Evolutionary conservation across 1,140 invertebrate species (phyloP).

Genomic region (Scaptomyza montana): DNA sequence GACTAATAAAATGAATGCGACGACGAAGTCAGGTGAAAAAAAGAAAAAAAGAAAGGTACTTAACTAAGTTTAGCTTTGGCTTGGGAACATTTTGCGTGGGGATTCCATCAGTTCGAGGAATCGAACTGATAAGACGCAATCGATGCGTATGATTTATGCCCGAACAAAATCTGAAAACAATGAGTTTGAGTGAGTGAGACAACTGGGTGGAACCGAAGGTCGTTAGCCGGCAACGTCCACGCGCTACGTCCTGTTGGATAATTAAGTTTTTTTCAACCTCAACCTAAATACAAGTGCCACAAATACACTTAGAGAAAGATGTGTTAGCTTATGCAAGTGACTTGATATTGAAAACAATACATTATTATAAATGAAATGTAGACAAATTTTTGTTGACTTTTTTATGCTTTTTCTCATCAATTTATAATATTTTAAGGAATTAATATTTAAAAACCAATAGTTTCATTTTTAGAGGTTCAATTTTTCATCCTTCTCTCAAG

Average conservation of each 20-base stretch:
- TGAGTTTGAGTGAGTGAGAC: background rate
- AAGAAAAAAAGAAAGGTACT: constrained; percentile 21
- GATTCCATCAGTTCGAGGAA: constrained; percentile 18
- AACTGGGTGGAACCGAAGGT: constrained; percentile 23
- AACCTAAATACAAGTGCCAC: constrained; percentile 2
- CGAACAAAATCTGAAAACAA: constrained; percentile 17
- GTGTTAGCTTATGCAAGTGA: too few relatives aligned
- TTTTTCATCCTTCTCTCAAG: too few relatives aligned
- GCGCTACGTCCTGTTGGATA: constrained; percentile 35
- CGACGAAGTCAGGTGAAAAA: constrained; percentile 32
- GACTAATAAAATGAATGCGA: constrained; percentile 55
- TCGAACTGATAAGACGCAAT: constrained; percentile 53
- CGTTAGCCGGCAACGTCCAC: constrained; percentile 40
- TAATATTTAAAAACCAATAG: too few relatives aligned
- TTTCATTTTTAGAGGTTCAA: too few relatives aligned
- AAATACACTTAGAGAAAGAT: background rate
- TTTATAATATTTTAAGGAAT: too few relatives aligned
- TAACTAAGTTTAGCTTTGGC: background rate
- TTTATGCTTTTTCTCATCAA: too few relatives aligned
- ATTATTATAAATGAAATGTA: too few relatives aligned
- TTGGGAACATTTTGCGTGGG: constrained; percentile 37
- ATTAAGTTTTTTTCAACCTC: constrained; percentile 44
- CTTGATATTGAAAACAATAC: too few relatives aligned
- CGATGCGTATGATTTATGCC: constrained; percentile 60
- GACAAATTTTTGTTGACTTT: too few relatives aligned